Conservation (phyloP, 2,797 vertebrate genomes). For the Neosilurus hyrtlii region DNA sequence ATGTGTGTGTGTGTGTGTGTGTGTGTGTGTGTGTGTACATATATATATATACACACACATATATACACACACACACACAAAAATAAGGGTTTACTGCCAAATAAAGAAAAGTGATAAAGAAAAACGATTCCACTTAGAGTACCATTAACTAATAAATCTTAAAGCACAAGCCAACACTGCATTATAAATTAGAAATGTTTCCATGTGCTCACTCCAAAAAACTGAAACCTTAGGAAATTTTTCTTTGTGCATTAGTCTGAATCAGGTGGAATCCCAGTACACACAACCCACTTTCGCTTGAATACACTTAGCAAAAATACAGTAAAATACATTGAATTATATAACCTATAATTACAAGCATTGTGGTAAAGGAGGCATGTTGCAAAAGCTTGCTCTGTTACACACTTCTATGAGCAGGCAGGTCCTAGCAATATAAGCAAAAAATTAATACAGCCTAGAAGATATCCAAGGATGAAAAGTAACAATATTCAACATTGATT, state of each 20-base stretch:
- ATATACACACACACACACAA: no score
- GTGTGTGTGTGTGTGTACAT: no score
- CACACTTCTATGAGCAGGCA: not conserved
- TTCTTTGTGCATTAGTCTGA: not conserved
- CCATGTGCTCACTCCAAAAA: not conserved
- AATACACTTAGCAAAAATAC: not conserved
- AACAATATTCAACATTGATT: not conserved
- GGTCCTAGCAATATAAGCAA: not conserved
- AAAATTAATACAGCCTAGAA: not conserved
- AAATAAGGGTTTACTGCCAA: not conserved
- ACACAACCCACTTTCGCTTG: not conserved
- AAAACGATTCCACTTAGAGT: not conserved
- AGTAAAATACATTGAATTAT: not conserved
- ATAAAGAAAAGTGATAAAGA: not conserved
- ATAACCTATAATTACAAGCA: not conserved
- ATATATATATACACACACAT: no score
- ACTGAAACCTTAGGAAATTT: not conserved
- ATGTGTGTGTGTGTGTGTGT: no score
- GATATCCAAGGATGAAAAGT: not conserved
- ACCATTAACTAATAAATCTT: not conserved
- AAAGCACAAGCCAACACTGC: not conserved
- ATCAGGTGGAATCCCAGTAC: not conserved
- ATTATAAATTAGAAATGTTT: slow-evolving; percentile 2
- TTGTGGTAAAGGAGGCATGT: not conserved
- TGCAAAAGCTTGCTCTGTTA: not conserved